Base-by-base conservation (phyloP, 1,140 invertebrate genomes). In the Neodiprion lecontei region DNA sequence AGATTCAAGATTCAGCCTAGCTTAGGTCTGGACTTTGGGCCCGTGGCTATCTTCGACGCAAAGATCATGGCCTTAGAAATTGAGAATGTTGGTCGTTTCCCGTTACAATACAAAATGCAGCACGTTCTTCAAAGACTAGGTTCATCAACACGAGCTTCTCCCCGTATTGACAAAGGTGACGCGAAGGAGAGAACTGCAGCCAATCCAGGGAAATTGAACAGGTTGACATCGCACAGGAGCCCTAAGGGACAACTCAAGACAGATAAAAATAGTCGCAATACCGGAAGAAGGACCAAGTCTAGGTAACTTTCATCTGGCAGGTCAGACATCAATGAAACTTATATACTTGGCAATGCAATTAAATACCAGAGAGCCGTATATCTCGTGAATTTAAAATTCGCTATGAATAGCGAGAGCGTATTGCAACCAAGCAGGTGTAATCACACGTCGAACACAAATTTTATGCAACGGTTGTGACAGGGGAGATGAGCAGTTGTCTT, bases 51-150 rank as follows among this genome's bases (percentile, higher is more conserved):
- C 17, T 79, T 67, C 53, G 74, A 74, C 0, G 74, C 75, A 17
- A 84, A 86, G 72, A 79, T 70, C 2, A 77, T 83, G 72, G 74
- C 75, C 40, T 68, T 87, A 0, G 80, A 78, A 69, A 73, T 87
- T 1, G 77, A 82, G 79, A 87, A 87, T 76, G 81, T 50, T 10
- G 85, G 86, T 28, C 65, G 76, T 67, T 83, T 80, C 49, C 70
- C 81, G 0, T 73, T 87, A 0, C 70, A 75, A 4, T 87, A 84
- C 67, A 78, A 53, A 28, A 76, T 84, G 49, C 23, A 61, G 11
- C 11, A 17, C 53, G 11, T 61, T 17, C 4, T 17, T 14, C 28
- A 40, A 40, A 61, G 11, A 61, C n/a, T 17, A 61, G 53, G 53
- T 14, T 17, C n/a, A 14, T 12, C 53, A 17, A 14, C 53, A 9